Evolutionary conservation across 2,888 invertebrate genomes (phyloP).

Genomic region (Aspidiotus destructor): DNA sequence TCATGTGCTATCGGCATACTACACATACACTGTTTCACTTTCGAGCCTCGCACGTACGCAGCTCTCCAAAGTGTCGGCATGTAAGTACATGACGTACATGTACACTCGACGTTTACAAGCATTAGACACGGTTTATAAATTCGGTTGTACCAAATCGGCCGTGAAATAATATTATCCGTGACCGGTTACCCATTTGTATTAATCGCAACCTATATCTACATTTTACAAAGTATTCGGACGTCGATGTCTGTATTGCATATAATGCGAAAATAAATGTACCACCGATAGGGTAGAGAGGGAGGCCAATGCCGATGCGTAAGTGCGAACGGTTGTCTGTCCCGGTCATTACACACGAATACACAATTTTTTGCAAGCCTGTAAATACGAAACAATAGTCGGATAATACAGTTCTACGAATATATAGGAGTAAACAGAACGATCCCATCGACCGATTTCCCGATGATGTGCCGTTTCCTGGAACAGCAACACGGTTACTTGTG

Average conservation of each 20-base stretch:
- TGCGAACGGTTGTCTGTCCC: too few relatives aligned
- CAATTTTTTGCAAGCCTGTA: too few relatives aligned
- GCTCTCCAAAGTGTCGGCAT: not conserved
- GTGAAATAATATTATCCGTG: conserved; percentile 29
- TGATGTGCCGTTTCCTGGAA: too few relatives aligned
- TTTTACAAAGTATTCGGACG: conserved; percentile 1
- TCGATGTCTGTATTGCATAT: not conserved
- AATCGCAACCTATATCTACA: not conserved
- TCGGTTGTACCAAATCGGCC: conserved; percentile 16
- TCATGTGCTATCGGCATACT: conserved; percentile 9
- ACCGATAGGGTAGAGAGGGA: too few relatives aligned
- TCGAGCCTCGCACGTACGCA: not conserved
- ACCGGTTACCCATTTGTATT: conserved; percentile 26
- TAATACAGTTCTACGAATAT: too few relatives aligned
- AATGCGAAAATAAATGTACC: not conserved
- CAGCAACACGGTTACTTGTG: too few relatives aligned
- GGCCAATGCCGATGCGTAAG: too few relatives aligned
- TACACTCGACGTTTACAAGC: not conserved
- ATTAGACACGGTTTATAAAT: not conserved
- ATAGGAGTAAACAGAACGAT: too few relatives aligned
- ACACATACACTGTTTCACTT: conserved; percentile 8
- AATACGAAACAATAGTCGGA: too few relatives aligned
- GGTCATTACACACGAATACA: too few relatives aligned
- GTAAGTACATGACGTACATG: too few relatives aligned
- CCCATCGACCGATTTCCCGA: too few relatives aligned